Base-by-base conservation (phyloP, 2,888 invertebrate species). In the Maniola hyperantus region DNA sequence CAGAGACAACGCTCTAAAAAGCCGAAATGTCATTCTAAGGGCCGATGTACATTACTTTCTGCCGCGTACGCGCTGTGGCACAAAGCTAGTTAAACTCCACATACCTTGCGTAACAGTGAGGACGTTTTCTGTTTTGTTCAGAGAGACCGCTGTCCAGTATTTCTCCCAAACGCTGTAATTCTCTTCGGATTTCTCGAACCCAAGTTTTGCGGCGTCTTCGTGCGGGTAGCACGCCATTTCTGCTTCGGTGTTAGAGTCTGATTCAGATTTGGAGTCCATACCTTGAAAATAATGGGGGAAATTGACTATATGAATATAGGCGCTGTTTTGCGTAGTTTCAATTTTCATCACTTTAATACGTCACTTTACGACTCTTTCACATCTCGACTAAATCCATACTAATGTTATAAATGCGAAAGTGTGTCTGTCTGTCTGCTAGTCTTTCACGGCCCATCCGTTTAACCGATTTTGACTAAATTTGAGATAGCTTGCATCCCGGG, bases 111-210 rank as follows among this genome's bases (percentile, higher is more conserved):
- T 84, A 5, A 83, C 71, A n/a, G 79, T 81, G 15, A 89, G 34
- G 8, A 88, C 80, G 57, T 88, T 80, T 0, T 79, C 82, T 39
- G 70, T 76, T 65, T 79, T 81, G 26, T 81, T 74, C 1, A 73
- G 68, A 33, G 78, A 71, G 18, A 83, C 82, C 1, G 79, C 65
- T 6, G 74, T 76, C 90, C 90, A 92, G 71, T 84, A 91, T 39
- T 79, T 83, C 36, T 80, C 74, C 91, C 91, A 92, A 48, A 87
- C 86, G 57, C 81, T 81, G 73, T 82, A 89, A 0, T 77, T 77
- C 66, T 89, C 88, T 63, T 91, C 89, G 0, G 91, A 87, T 71
- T 87, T 88, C 58, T 90, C 90, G 6, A 73, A 78, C 6, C 72
- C 91, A 1, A 92, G 77, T 50, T 83, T 73, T 0, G 77, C 71